Percentiles rank a stretch among this genome's conserved stretches.
Conservation (phyloP, 2,888 invertebrate genomes). For the Yponomeuta cagnagella region DNA sequence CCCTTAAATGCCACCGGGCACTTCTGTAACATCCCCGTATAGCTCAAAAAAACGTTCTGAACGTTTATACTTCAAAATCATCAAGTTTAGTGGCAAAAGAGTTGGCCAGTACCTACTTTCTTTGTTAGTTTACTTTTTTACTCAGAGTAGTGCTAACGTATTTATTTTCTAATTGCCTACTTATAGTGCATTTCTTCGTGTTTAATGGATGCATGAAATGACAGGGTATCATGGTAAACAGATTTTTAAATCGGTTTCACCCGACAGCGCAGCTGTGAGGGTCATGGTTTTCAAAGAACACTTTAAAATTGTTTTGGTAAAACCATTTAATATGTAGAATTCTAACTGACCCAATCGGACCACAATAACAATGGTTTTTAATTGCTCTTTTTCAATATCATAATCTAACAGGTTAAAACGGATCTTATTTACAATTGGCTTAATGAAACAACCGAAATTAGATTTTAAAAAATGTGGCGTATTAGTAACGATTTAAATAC, state of each 20-base stretch:
- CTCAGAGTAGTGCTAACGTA: slow-evolving; percentile 54
- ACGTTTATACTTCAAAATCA: too few species aligned
- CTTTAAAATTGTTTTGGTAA: not conserved
- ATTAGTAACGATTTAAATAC: too few species aligned
- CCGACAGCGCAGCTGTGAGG: slow-evolving; percentile 14
- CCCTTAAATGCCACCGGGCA: too few species aligned
- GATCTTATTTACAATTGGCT: not conserved
- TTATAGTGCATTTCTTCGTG: slow-evolving; percentile 34
- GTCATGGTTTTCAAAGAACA: not conserved
- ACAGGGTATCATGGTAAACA: slow-evolving; percentile 62
- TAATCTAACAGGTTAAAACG: not conserved
- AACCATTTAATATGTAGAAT: not conserved
- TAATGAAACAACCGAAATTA: not conserved
- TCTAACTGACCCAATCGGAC: too few species aligned
- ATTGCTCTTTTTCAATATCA: too few species aligned
- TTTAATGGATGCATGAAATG: slow-evolving; percentile 58
- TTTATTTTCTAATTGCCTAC: slow-evolving; percentile 28
- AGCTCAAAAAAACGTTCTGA: too few species aligned
- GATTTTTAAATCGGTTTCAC: slow-evolving; percentile 13
- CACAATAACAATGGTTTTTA: too few species aligned
- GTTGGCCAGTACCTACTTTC: not conserved
- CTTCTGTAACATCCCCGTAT: too few species aligned
- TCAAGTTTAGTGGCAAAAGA: too few species aligned
- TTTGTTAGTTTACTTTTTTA: slow-evolving; percentile 26
- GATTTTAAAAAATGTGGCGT: not conserved